Percentiles rank a stretch among this genome's conserved stretches.
Evolutionary conservation across 1,140 invertebrate genomes (phyloP).

Genomic region (Daktulosphaira vitifoliae): DNA sequence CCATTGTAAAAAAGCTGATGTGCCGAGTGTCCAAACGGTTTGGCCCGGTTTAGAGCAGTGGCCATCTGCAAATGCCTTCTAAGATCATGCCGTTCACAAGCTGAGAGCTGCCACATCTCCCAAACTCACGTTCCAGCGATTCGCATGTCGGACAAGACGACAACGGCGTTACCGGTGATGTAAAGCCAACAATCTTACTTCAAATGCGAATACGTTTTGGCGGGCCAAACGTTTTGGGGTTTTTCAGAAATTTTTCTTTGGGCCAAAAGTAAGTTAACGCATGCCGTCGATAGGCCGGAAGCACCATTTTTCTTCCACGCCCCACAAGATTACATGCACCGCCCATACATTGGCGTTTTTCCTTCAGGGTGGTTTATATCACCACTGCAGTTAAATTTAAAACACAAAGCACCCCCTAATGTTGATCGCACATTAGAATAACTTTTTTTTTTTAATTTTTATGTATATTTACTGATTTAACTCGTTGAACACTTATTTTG

Average conservation of each 20-base stretch:
- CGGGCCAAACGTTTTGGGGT: background rate
- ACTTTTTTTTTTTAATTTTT: too few species aligned
- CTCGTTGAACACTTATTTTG: too few species aligned
- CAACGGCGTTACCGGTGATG: background rate
- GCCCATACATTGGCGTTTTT: background rate
- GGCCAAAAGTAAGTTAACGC: background rate
- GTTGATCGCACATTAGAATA: too few species aligned
- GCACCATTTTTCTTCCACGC: conserved; percentile 13
- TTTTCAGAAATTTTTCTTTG: background rate
- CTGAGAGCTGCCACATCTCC: conserved; percentile 33
- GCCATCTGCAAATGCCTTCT: conserved; percentile 35
- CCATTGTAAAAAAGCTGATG: conserved; percentile 21
- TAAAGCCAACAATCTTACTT: too few species aligned
- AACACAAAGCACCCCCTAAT: too few species aligned
- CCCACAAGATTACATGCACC: background rate
- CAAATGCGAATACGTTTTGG: background rate
- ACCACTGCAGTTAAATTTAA: too few species aligned
- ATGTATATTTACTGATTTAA: too few species aligned
- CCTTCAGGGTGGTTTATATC: too few species aligned
- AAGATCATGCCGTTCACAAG: conserved; percentile 34
- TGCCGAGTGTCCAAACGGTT: conserved; percentile 19
- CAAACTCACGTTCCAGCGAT: background rate
- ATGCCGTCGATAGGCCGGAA: conserved; percentile 20
- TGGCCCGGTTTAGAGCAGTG: conserved; percentile 28
- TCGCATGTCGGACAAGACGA: background rate